These are phyloP conservation scores for Amblyopsis hoosieri DNA, from an alignment of 2,797 vertebrate genomes.

Conservation along the genomic window DNA sequence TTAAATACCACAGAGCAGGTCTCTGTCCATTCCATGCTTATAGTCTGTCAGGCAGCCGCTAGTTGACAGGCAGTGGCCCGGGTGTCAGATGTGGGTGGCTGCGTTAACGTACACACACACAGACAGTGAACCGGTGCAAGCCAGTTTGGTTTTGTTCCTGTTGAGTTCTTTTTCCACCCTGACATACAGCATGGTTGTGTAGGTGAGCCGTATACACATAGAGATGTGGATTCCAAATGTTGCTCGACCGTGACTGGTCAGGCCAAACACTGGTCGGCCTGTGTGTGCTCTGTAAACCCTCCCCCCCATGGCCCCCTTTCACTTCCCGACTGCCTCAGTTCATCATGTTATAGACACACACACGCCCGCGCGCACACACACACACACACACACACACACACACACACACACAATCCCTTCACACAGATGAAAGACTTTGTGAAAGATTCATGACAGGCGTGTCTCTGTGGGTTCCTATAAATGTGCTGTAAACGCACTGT, in stretches of 20 bases:
- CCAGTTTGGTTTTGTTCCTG: constrained; percentile 5
- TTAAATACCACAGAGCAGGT: constrained; percentile 35
- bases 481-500: no score
- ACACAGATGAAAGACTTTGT: not conserved
- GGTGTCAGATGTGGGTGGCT: constrained; percentile 8
- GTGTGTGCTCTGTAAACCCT: constrained; percentile 7
- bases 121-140: constrained; percentile 14
- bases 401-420: not conserved
- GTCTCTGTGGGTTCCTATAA: no score
- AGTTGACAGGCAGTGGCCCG: constrained; percentile 14
- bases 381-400: not conserved
- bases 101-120: constrained; percentile 9
- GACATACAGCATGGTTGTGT: constrained; percentile 11
- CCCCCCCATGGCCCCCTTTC: not conserved
- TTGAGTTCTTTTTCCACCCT: not conserved
- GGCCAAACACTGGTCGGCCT: constrained; percentile 19
- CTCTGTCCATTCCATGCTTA: constrained; percentile 30
- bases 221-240: constrained; percentile 10
- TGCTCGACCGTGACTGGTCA: constrained; percentile 9
- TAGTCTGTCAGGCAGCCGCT: constrained; percentile 13
- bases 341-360: not conserved
- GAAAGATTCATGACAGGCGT: no score
- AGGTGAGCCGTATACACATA: constrained; percentile 4
- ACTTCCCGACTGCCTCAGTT: not conserved
- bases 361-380: not conserved